Evolutionary conservation across 2,113 vertebrate genomes (phyloP), one percentile per base, ranked within the genome.

Genomic region (Apeltes quadracus): DNA sequence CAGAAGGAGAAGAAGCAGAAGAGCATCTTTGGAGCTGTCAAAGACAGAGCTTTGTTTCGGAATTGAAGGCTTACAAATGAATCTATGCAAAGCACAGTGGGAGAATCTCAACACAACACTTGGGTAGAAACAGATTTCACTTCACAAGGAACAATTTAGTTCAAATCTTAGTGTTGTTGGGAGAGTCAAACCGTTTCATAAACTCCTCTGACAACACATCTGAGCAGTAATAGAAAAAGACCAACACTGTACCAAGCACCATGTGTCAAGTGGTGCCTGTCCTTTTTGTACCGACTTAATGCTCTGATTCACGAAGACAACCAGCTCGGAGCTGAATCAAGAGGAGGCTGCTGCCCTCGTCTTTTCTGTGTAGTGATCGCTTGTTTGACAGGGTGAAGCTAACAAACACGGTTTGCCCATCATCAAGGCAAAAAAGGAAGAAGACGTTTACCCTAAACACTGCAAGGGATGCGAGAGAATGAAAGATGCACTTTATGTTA

Each of bases 251-350:
- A 70, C 56, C 75, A 57, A 66, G 46, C 32, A 65, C 69, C 36
- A 38, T 15, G 65, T 22, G 75, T 76, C 78, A 74, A 63, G 39
- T 32, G 3, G 36, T 39, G 20, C 34, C 48, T 53, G 25, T 58
- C 66, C 54, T 48, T 32, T 72, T 53, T 34, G 41, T 65, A 43
- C 80, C 68, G 73, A 75, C 67, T 69, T 76, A 32, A 43, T 75
- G 48, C 54, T 72, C 55, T 73, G 64, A 84, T 61, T 73, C 67
- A 32, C 69, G 79, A 78, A 72, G 76, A 62, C 61, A 7, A 67
- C 81, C 76, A 75, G 78, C 81, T 53, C 63, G 61, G 78, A 81
- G 69, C 74, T 75, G 59, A 13, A 62, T 61, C 67, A 2, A 23
- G 72, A 59, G 48, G 64, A 66, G 76, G 23, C 74, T 43, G 22